These are phyloP conservation scores for Cottoperca gobio DNA, from an alignment of 2,797 vertebrate genomes.

Conservation along the genomic window DNA sequence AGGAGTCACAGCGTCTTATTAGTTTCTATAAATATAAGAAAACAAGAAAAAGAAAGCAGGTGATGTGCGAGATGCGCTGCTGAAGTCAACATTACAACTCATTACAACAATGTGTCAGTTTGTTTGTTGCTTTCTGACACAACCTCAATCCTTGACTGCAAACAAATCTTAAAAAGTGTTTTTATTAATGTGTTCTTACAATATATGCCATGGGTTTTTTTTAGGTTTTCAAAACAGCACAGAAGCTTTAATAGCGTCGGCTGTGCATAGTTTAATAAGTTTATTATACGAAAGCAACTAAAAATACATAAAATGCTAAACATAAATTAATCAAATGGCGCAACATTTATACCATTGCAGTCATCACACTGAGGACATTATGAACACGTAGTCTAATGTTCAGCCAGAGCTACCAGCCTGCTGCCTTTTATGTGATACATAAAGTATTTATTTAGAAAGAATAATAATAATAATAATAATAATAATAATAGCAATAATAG, in stretches of 20 bases:
- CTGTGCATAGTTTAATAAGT: not conserved
- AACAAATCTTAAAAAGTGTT: not conserved
- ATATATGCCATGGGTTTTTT: not conserved
- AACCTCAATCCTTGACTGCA: not conserved
- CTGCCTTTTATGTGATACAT: not conserved
- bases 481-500: not conserved
- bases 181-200: not conserved
- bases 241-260: too few relatives aligned
- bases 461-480: too few relatives aligned
- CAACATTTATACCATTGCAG: not conserved
- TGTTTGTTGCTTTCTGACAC: not conserved
- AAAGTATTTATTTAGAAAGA: not conserved
- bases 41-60: conserved; percentile 3
- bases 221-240: not conserved
- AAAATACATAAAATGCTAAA: not conserved
- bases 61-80: not conserved
- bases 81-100: conserved; percentile 1
- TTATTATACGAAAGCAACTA: not conserved
- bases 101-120: not conserved
- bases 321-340: not conserved
- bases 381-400: conserved; percentile 9
- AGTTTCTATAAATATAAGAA: conserved; percentile 24
- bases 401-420: not conserved
- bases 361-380: not conserved
- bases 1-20: conserved; percentile 48